These are phyloP conservation scores for Lasioglossum albipes DNA, from an alignment of 1,140 invertebrate species.

Conservation along the genomic window DNA sequence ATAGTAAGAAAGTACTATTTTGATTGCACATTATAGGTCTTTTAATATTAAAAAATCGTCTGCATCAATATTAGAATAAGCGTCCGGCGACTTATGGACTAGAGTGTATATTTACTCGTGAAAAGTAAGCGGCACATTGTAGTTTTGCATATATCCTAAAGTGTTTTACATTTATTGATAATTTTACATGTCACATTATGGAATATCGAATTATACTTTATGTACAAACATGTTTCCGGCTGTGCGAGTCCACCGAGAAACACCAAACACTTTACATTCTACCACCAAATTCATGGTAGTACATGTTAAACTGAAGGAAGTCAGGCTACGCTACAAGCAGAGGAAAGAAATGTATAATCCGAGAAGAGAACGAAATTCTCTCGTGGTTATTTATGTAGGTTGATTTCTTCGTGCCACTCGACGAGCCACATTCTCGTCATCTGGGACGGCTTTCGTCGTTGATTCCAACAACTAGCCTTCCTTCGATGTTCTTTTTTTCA, in stretches of 20 bases:
- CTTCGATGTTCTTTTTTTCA: slow-evolving; percentile 9
- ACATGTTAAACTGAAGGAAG: slow-evolving; percentile 34
- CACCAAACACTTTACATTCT: slow-evolving; percentile 44
- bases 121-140: slow-evolving; percentile 55
- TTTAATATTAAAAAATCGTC: too few relatives aligned
- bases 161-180: slow-evolving; percentile 70
- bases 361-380: slow-evolving; percentile 2
- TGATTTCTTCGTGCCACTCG: slow-evolving; percentile 10
- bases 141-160: slow-evolving; percentile 45
- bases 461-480: neutral
- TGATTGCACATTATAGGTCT: too few relatives aligned
- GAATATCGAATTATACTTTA: slow-evolving; percentile 63
- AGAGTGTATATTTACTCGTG: slow-evolving; percentile 27
- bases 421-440: slow-evolving; percentile 28
- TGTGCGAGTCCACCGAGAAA: slow-evolving; percentile 44
- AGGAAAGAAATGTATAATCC: slow-evolving; percentile 18
- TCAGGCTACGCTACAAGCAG: slow-evolving; percentile 28
- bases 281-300: slow-evolving; percentile 38
- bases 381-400: neutral
- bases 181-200: slow-evolving; percentile 68
- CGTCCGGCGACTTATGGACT: too few relatives aligned
- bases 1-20: too few relatives aligned
- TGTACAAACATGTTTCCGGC: slow-evolving; percentile 58
- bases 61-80: too few relatives aligned
- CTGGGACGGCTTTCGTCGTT: neutral